phyloP scores from a whole-genome alignment of 2,797 vertebrate species.

The Florisuga fusca region DNA sequence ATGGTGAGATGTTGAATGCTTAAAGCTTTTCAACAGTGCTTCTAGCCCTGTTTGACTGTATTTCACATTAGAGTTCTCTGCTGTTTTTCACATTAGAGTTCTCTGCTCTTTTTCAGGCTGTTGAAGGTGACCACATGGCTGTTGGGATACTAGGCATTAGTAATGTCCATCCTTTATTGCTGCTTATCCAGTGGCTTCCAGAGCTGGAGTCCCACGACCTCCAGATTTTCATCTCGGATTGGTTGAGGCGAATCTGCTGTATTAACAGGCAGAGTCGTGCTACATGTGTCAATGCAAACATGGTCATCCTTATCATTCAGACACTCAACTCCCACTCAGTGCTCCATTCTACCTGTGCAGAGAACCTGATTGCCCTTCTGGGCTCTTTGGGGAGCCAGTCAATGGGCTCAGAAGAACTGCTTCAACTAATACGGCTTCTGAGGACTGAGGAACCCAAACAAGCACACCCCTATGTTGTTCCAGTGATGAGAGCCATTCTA shows the following conservation, averaged over 20 bases:
- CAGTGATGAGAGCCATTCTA: conserved; percentile 87
- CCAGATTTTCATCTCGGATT: conserved; percentile 92
- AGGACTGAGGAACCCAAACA: conserved; percentile 81
- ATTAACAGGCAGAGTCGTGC: conserved; percentile 94
- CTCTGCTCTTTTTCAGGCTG: conserved; percentile 84
- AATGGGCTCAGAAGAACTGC: conserved; percentile 88
- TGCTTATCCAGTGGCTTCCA: conserved; percentile 95
- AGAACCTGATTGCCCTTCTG: conserved; percentile 90
- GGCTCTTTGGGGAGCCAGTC: conserved; percentile 94
- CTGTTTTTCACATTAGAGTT: conserved; percentile 72
- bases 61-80: conserved; percentile 28
- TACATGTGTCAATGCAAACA: conserved; percentile 92
- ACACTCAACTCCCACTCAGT: conserved; percentile 80
- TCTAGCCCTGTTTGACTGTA: background rate
- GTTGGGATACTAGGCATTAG: conserved; percentile 96
- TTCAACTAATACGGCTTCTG: conserved; percentile 86
- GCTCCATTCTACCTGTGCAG: conserved; percentile 87
- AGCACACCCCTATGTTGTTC: conserved; percentile 86
- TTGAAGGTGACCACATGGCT: conserved; percentile 95
- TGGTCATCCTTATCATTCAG: conserved; percentile 87
- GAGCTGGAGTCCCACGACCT: conserved; percentile 90
- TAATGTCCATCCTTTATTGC: conserved; percentile 93
- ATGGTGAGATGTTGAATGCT: conserved; percentile 86
- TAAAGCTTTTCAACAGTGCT: background rate
- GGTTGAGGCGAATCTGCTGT: conserved; percentile 92